Conservation (phyloP, 2,888 invertebrate species). For the Epirrhoe tristata region DNA sequence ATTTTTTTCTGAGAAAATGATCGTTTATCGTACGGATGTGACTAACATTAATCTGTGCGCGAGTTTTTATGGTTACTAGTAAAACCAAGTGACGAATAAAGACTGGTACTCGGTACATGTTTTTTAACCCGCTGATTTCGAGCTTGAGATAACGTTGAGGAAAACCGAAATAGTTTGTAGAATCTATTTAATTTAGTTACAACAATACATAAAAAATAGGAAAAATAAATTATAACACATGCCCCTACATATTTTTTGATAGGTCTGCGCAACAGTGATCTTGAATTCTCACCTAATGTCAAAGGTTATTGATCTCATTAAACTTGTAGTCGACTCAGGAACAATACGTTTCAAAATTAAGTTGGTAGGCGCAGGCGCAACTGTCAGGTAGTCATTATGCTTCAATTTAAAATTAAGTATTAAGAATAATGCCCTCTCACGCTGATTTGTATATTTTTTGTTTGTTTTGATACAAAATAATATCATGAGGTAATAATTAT, state of each 20-base stretch:
- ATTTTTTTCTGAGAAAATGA: constrained; percentile 40
- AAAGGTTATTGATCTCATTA: constrained; percentile 58
- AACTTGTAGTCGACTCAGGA: constrained; percentile 42
- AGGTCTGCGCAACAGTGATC: constrained; percentile 41
- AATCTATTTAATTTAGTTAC: too few species aligned
- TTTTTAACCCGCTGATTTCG: constrained; percentile 31
- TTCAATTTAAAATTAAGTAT: constrained; percentile 57
- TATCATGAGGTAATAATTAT: background rate
- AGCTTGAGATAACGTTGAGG: constrained; percentile 11
- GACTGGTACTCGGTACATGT: constrained; percentile 7
- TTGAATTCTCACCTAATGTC: constrained; percentile 56
- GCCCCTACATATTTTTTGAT: too few species aligned
- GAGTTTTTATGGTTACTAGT: constrained; percentile 48
- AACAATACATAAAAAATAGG: too few species aligned
- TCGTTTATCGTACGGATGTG: constrained; percentile 54
- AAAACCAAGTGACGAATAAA: constrained; percentile 39
- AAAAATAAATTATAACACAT: too few species aligned
- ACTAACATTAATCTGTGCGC: constrained; percentile 59
- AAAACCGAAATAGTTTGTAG: constrained; percentile 12
- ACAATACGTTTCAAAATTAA: constrained; percentile 50
- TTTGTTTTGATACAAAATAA: constrained; percentile 44
- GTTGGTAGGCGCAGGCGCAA: constrained; percentile 58
- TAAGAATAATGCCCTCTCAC: constrained; percentile 65
- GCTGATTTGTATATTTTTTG: constrained; percentile 51
- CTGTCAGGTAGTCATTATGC: constrained; percentile 62